Evolutionary conservation across 2,113 vertebrate species (phyloP).

Genomic region (Acrocephalus arundinaceus): DNA sequence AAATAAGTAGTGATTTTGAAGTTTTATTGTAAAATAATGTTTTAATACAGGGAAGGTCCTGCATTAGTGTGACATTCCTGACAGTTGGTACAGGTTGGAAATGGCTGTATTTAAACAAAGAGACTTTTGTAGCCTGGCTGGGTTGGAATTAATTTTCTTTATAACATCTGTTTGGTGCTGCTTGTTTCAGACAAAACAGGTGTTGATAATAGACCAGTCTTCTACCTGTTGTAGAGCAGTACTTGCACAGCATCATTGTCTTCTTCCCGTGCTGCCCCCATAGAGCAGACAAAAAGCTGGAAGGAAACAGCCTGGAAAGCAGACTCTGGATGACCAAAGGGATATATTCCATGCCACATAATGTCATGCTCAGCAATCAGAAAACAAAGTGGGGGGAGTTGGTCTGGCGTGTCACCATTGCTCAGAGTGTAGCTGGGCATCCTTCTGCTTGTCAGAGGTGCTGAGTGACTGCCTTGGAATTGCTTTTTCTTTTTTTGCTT

Average conservation of each 20-base stretch:
- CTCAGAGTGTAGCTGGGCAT: neutral
- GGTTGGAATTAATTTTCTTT: neutral
- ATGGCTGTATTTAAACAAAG: neutral
- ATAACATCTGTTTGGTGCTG: neutral
- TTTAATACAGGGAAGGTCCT: neutral
- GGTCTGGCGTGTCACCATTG: neutral
- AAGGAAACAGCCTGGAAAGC: neutral
- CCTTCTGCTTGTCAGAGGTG: neutral
- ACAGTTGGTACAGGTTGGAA: neutral
- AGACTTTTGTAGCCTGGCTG: neutral
- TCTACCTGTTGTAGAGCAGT: neutral
- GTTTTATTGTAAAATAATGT: neutral
- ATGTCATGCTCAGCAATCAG: neutral
- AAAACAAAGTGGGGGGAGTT: neutral
- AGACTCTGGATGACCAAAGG: neutral
- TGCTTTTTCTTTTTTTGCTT: neutral
- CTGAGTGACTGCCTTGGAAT: neutral
- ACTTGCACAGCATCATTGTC: neutral
- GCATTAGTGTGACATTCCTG: neutral
- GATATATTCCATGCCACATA: neutral
- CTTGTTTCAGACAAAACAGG: neutral
- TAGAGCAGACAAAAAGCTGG: neutral
- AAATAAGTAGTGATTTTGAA: neutral
- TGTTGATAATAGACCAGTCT: neutral
- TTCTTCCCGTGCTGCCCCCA: neutral